Conservation (phyloP, 2,888 invertebrate species). For the Lingula anatina region DNA sequence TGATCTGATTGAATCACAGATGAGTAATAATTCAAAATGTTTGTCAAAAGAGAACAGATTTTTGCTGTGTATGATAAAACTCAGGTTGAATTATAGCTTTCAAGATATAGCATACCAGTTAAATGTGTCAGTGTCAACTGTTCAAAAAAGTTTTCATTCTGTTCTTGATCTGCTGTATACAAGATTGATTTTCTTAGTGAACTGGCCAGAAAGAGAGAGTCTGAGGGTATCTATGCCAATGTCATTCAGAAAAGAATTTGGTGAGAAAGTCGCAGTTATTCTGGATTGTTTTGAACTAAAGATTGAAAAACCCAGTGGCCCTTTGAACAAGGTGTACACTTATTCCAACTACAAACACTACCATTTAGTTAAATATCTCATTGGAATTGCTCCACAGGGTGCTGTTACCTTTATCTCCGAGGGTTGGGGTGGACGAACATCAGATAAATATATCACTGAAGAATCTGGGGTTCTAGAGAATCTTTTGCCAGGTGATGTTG, state of each 20-base stretch:
- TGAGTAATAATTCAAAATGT: slow-evolving; percentile 2
- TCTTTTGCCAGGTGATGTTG: no score
- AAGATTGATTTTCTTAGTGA: slow-evolving; percentile 5
- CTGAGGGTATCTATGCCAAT: slow-evolving; percentile 8
- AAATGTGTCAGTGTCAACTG: slow-evolving; percentile 5
- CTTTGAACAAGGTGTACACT: no score
- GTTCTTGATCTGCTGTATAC: slow-evolving; percentile 6
- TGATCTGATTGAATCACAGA: slow-evolving; percentile 3
- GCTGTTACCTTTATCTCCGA: no score
- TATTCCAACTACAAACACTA: no score
- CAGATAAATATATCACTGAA: no score
- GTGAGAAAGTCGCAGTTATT: slow-evolving; percentile 5
- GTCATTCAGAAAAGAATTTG: no score
- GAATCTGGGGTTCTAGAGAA: no score
- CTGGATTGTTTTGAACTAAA: slow-evolving; percentile 8
- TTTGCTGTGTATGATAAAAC: slow-evolving; percentile 8
- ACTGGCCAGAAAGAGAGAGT: slow-evolving; percentile 6
- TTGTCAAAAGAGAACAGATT: slow-evolving; percentile 8
- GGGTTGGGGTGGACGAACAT: no score
- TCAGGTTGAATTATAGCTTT: slow-evolving; percentile 8
- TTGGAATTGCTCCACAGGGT: no score
- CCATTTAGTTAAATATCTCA: no score
- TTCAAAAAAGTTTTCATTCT: slow-evolving; percentile 7
- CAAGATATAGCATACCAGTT: slow-evolving; percentile 8
- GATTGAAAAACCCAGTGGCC: slow-evolving; percentile 5